phyloP scores from a whole-genome alignment of 2,113 vertebrate species.

The Trogon melanurus region DNA sequence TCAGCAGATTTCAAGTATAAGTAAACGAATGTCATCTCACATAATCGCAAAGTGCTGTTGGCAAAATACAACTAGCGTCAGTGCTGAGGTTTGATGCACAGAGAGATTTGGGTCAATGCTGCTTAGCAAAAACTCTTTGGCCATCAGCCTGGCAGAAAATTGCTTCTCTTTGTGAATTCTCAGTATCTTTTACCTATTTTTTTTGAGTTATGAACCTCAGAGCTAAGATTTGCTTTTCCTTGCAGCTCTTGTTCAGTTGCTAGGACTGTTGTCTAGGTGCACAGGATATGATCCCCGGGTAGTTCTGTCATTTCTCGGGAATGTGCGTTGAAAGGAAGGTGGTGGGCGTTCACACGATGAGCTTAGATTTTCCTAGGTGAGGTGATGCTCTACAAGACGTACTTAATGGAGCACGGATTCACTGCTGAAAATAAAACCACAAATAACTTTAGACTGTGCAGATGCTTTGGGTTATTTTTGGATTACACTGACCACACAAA shows the following conservation, averaged over 20 bases:
- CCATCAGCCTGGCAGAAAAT: background rate
- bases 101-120: background rate
- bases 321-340: background rate
- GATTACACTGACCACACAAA: background rate
- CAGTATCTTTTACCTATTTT: background rate
- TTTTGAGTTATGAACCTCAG: background rate
- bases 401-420: background rate
- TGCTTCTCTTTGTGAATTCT: background rate
- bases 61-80: background rate
- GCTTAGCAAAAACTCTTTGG: background rate
- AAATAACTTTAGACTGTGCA: background rate
- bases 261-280: background rate
- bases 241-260: background rate
- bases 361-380: background rate
- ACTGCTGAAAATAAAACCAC: background rate
- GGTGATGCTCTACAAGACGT: background rate
- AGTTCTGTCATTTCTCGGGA: background rate
- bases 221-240: background rate
- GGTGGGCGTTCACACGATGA: background rate
- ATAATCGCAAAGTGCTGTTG: background rate
- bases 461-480: slow-evolving; percentile 6
- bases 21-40: background rate
- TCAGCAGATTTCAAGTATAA: background rate
- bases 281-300: background rate
- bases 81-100: background rate